Percentiles rank a stretch among this genome's conserved stretches.
These are phyloP conservation scores for Tauraco erythrolophus DNA, from an alignment of 2,113 vertebrate species.

Conservation along the genomic window DNA sequence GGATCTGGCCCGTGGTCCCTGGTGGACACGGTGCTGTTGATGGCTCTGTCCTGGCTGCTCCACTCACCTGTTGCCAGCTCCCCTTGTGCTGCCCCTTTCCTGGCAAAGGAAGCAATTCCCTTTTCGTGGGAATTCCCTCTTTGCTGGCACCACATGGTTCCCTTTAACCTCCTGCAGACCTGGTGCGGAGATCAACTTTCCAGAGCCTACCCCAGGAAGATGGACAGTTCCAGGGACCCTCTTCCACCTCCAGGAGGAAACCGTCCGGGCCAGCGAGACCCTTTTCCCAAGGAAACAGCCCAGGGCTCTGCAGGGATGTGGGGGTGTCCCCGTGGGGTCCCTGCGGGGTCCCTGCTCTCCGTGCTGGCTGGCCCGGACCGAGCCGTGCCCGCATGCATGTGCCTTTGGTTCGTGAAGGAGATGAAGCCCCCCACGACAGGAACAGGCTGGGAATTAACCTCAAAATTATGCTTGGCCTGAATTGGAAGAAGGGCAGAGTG, in stretches of 20 bases:
- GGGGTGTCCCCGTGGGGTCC: rapidly evolving
- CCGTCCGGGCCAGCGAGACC: not conserved
- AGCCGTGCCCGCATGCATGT: rapidly evolving
- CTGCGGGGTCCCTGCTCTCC: not conserved
- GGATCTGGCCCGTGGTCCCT: not conserved
- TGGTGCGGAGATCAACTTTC: rapidly evolving
- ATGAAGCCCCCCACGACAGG: not conserved
- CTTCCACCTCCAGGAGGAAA: not conserved
- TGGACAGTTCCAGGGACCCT: not conserved
- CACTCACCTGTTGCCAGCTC: not conserved
- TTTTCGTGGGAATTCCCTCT: slow-evolving; percentile 27
- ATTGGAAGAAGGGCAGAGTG: slow-evolving; percentile 26
- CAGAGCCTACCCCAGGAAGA: not conserved
- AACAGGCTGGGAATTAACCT: slow-evolving; percentile 41
- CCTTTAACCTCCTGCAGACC: not conserved
- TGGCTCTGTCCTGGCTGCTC: not conserved
- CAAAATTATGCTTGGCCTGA: not conserved
- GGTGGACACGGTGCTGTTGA: not conserved
- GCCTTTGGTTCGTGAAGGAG: not conserved
- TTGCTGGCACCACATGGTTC: not conserved
- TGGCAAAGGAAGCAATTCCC: not conserved
- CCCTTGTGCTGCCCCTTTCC: not conserved
- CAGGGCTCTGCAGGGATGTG: rapidly evolving
- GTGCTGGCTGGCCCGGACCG: rapidly evolving
- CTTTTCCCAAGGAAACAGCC: not conserved